These are phyloP conservation scores for Allacma fusca DNA, from an alignment of 2,888 invertebrate species.

Conservation along the genomic window DNA sequence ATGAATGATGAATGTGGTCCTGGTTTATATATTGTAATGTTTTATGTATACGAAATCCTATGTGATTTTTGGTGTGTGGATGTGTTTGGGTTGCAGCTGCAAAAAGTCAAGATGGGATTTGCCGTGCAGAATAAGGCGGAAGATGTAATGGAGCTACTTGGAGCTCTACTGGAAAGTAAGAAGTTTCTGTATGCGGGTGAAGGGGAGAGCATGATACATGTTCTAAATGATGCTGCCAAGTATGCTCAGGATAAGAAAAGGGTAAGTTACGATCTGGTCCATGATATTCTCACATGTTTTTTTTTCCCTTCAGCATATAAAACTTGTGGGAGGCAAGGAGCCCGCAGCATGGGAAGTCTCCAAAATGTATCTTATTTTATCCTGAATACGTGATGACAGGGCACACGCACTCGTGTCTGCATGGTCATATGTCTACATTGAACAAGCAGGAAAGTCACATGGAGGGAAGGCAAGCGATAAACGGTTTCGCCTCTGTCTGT, in stretches of 20 bases:
- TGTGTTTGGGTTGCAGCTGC: conserved; percentile 46
- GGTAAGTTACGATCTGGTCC: conserved; percentile 46
- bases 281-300: conserved; percentile 14
- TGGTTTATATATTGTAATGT: background rate
- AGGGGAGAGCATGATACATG: conserved; percentile 54
- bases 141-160: conserved; percentile 46
- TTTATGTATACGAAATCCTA: background rate
- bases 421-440: conserved; percentile 11
- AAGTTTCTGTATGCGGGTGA: conserved; percentile 54
- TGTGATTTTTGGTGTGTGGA: no score
- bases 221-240: conserved; percentile 54
- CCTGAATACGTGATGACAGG: conserved; percentile 22
- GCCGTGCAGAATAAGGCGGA: conserved; percentile 50
- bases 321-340: conserved; percentile 9
- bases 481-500: no score
- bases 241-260: conserved; percentile 45
- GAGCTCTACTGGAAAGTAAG: conserved; percentile 44
- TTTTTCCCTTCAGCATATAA: background rate
- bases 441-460: background rate
- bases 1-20: conserved; percentile 6
- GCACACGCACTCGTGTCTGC: background rate
- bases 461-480: no score
- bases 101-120: conserved; percentile 57
- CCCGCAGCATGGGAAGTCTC: conserved; percentile 1
- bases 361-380: conserved; percentile 23